A percentile compares a stretch with the other conserved stretches of the same genome.
These are phyloP conservation scores for Protaetia brevitarsis DNA, from an alignment of 1,140 invertebrate species.

Conservation along the genomic window DNA sequence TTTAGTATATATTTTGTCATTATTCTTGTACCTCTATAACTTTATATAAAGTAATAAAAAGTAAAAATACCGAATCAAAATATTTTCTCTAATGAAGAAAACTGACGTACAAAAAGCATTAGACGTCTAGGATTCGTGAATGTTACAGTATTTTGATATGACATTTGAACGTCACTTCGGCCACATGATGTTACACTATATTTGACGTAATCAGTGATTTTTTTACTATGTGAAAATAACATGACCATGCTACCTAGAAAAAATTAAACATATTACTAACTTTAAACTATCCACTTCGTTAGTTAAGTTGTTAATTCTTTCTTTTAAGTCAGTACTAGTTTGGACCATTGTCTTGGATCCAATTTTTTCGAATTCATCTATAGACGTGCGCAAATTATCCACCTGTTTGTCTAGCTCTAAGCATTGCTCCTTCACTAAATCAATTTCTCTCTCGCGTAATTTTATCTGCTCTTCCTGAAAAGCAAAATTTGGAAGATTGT, in stretches of 20 bases:
- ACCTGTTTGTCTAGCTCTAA: slow-evolving; percentile 17
- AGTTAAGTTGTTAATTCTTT: background rate
- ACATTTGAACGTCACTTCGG: no score
- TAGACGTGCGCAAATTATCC: slow-evolving; percentile 7
- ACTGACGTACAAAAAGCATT: no score
- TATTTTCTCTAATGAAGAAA: no score
- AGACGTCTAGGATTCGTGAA: no score
- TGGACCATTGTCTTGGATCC: background rate
- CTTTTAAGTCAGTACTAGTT: background rate
- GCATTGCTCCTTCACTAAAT: slow-evolving; percentile 19
- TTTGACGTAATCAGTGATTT: no score
- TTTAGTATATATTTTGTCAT: no score
- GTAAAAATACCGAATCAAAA: no score
- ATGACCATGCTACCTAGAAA: background rate
- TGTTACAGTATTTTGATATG: no score
- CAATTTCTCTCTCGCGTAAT: slow-evolving; percentile 10
- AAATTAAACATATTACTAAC: background rate
- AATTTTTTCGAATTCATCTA: background rate
- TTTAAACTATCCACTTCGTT: background rate
- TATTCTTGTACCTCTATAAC: no score
- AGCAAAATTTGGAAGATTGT: background rate
- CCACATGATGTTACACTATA: no score
- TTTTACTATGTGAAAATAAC: no score
- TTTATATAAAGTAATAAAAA: no score
- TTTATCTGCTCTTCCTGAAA: slow-evolving; percentile 8